Conservation (phyloP, 2,113 vertebrate genomes). For the Cariama cristata region DNA sequence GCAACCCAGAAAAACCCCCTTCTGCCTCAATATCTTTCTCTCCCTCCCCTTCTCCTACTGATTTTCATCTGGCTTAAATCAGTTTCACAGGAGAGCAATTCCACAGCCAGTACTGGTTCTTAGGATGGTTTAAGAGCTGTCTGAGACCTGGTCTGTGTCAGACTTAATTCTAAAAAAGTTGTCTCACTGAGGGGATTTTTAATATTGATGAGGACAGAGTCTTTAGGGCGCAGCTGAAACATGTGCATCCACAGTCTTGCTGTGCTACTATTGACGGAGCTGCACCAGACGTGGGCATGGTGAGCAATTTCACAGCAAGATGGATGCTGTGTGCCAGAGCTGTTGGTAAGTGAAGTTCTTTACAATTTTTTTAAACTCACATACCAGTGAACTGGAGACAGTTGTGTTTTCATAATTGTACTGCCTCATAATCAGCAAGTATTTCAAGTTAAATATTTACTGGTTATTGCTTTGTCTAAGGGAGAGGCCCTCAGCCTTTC, state of each 20-base stretch:
- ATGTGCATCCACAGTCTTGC: rapidly evolving
- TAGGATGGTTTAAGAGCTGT: neutral
- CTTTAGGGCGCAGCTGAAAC: neutral
- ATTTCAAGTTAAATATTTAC: slow-evolving; percentile 26
- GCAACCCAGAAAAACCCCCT: neutral
- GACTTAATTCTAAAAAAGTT: rapidly evolving
- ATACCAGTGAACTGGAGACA: neutral
- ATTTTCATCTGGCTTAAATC: neutral
- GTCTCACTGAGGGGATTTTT: rapidly evolving
- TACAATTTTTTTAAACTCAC: rapidly evolving
- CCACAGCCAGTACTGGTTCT: rapidly evolving
- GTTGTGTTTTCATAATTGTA: neutral
- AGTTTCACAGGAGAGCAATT: neutral
- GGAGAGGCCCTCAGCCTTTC: neutral
- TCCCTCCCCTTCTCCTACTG: neutral
- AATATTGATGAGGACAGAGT: rapidly evolving
- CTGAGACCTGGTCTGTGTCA: neutral
- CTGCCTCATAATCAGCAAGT: neutral
- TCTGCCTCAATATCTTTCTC: neutral
- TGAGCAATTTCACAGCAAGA: neutral
- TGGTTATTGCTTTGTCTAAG: neutral
- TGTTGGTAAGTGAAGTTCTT: neutral
- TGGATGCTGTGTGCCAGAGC: neutral
- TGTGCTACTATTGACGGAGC: neutral
- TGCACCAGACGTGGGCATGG: neutral